Evolutionary conservation across 2,888 invertebrate genomes (phyloP), one percentile per base, ranked within the genome.

Genomic region (Aelia acuminata): DNA sequence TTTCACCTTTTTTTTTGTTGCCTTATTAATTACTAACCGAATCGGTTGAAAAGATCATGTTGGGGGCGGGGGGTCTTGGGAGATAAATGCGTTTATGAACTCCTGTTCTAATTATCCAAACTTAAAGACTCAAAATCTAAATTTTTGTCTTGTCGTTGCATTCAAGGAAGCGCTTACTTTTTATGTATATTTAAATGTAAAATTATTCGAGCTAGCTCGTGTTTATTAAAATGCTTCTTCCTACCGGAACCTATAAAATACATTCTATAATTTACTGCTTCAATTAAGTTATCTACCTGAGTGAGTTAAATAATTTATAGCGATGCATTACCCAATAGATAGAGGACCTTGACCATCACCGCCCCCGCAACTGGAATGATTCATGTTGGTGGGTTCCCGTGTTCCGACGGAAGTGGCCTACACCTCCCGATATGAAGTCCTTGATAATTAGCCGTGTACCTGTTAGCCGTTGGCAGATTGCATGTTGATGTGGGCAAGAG

Each of bases 361-460:
- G 20, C 63, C 63, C 18, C 15, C 63, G 63, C 63, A 70, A 70
- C 35, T 70, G 63, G 63, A 31, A 70, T 70, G 63, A 70, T 70
- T 70, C 63, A 70, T 70, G 63, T 7, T 2, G 63, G 63, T 18
- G 18, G 20, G 31, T 70, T 70, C 13, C 63, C 63, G 35, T 18
- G 63, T 70, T 70, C 31, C 63, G 5, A 18, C 57, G 63, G 63
- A 70, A 70, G 63, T 70, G 35, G 31, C 57, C 26, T 26, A 35
- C 63, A 70, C 63, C 63, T 70, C 31, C 63, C 20, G 31, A 70
- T 35, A 70, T 20, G 15, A 18, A 35, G 20, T 7, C 35, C 63
- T 70, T 35, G 63, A 7, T 70, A 70, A 70, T 70, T 70, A 70
- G 63, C 63, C 20, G 26, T 70, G 63, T 70, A 31, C 26, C 63